Evolutionary conservation across 64 coral and sea anemone species (phyloP), one percentile per base, ranked within the genome.

Genomic region (Montipora cactus): DNA sequence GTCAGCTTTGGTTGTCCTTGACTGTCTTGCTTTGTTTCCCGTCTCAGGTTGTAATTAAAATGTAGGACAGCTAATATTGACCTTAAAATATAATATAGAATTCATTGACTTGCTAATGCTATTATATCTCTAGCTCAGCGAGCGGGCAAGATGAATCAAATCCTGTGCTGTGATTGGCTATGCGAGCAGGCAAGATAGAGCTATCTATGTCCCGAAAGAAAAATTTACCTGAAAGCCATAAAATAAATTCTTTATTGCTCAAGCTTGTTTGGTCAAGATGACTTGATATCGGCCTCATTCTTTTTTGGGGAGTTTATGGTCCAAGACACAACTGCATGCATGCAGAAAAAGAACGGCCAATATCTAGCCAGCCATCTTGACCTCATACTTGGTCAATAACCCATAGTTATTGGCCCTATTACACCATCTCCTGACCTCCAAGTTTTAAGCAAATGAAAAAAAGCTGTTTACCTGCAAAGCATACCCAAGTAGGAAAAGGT

Each of bases 11-110:
- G 4, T 4, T 89, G n/a, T 6, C 75, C 75, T 89, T 74, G 67
- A 12, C 22, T 47, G 62, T 89, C 74, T 3, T 75, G 47, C 13
- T 52, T 20, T 47, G 45, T 76, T 55, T 76, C 87, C 45, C 87
- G 49, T 46, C 75, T 71, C 77, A 89, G 74, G 52, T 89, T 89
- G 2, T 77, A 89, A 44, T 89, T 89, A 14, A 89, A 89, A 16
- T 89, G 74, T 46, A 89, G 46, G 4, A 49, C 87, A 74, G 87
- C 87, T 25, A 89, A 49, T 18, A 78, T 77, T 21, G 73, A 50
- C 15, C 87, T 89, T 23, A 14, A 76, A 78, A 78, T 25, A 89
- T 12, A 5, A 80, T 20, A 18, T 13, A 22, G 7, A 58, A 0
- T 7, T 44, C 7, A 80, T 80, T 18, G 46, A 58, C 16, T 80